Base-by-base conservation (phyloP, 2,797 vertebrate species). In the Protosalanx chinensis region DNA sequence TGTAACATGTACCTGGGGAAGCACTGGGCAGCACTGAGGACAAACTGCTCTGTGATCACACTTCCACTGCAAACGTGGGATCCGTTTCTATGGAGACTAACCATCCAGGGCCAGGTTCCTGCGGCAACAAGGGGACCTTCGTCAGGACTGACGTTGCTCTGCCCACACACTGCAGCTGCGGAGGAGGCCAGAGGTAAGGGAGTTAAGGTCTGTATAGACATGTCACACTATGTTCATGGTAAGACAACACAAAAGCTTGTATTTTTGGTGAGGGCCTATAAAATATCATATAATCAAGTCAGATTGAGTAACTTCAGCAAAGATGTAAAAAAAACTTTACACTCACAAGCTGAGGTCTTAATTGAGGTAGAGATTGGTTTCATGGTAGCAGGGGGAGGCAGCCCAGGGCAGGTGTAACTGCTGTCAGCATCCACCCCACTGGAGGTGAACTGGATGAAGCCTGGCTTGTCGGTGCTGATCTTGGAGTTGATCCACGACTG, bases 51-150 rank as follows among this genome's bases (percentile, higher is more conserved):
- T 18, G 78, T 0, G 0, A 90, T 80, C 1, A 88, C 70, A 3
- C 81, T 83, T 78, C 87, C 87, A 56, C 71, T 74, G 74, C 87
- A 90, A 56, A 74, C 37, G 4, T 74, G 74, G 0, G 68, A 37
- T 0, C 81, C 83, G 33, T 85, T 84, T 74, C 75, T 81, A 18
- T 79, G 69, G 12, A 88, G 74, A 51, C 80, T 69, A 4, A 77
- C 83, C 56, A 86, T 79, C 88, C 85, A 89, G 5, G 88, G 85
- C 88, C 86, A 89, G 0, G 13, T 74, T 33, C 64, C 80, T n/a
- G 63, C 75, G 3, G 68, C 12, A 10, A 75, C 81, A 67, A 56
- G 3, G 20, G 67, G 51, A 33, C 56, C 70, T 32, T 74, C 53
- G 2, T 71, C 80, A 0, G 59, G 75, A 62, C 78, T 83, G n/a